A percentile compares a stretch with the other conserved stretches of the same genome.
phyloP scores from a whole-genome alignment of 2,888 invertebrate genomes.

The Odontocerum albicorne region DNA sequence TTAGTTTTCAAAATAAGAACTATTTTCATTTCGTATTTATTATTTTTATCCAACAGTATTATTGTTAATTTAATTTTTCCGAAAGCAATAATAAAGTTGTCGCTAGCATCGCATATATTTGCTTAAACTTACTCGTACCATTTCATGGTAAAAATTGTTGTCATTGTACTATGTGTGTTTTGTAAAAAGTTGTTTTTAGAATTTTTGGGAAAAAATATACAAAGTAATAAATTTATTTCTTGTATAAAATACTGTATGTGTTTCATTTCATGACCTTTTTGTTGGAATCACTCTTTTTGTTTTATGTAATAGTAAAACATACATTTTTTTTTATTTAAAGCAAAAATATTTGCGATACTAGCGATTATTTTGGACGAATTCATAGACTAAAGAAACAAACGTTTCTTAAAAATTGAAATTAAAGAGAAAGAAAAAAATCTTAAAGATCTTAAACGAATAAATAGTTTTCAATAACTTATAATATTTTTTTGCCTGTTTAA shows the following conservation, averaged over 20 bases:
- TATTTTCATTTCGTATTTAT: too few species aligned
- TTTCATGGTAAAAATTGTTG: slow-evolving; percentile 9
- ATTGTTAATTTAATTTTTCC: too few species aligned
- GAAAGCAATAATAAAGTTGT: too few species aligned
- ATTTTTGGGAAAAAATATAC: slow-evolving; percentile 6
- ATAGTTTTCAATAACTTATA: too few species aligned
- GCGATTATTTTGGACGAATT: slow-evolving; percentile 26
- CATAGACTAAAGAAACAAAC: too few species aligned
- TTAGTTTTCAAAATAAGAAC: too few species aligned
- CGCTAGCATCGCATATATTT: slow-evolving; percentile 63
- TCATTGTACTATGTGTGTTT: slow-evolving; percentile 21
- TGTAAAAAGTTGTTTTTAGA: slow-evolving; percentile 19
- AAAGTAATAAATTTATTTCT: slow-evolving; percentile 64
- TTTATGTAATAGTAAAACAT: slow-evolving; percentile 1
- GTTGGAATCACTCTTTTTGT: slow-evolving; percentile 5
- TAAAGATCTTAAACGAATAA: too few species aligned
- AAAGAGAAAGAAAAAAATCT: too few species aligned
- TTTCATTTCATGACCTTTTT: slow-evolving; percentile 25
- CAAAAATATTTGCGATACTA: slow-evolving; percentile 34
- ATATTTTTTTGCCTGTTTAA: too few species aligned
- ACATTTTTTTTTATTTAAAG: neutral
- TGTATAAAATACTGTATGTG: slow-evolving; percentile 49
- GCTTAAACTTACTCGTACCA: slow-evolving; percentile 36
- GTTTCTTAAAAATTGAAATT: too few species aligned
- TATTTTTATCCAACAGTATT: too few species aligned